Conservation (phyloP, 2,113 vertebrate genomes). For the Microcebus lehilahytsara region DNA sequence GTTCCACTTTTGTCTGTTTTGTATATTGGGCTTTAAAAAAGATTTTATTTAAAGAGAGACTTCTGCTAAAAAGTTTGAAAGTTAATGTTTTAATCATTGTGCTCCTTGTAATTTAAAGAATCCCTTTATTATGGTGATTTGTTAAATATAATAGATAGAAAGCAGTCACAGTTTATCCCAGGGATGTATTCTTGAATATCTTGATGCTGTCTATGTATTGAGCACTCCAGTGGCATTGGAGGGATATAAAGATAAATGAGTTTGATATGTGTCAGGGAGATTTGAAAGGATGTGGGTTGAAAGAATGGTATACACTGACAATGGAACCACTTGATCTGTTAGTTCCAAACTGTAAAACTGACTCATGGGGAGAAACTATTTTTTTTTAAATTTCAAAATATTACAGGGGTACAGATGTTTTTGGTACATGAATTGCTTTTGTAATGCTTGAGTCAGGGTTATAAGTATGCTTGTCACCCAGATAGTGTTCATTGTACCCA, state of each 20-base stretch:
- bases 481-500: too few relatives aligned
- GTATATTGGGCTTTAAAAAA: background rate
- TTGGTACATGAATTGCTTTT: too few relatives aligned
- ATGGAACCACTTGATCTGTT: background rate
- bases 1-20: background rate
- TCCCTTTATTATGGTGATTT: background rate
- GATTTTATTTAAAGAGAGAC: background rate
- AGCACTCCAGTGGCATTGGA: background rate
- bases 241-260: background rate
- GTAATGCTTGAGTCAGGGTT: too few relatives aligned
- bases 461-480: too few relatives aligned
- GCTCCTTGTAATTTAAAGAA: background rate
- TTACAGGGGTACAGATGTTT: too few relatives aligned
- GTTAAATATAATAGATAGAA: background rate
- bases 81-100: slow-evolving; percentile 8
- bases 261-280: background rate
- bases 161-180: background rate
- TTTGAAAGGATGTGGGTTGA: background rate
- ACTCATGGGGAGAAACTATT: background rate
- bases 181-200: background rate
- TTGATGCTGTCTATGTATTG: background rate
- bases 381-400: too few relatives aligned
- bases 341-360: slow-evolving; percentile 6
- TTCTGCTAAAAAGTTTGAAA: background rate
- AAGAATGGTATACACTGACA: background rate